Evolutionary conservation across 2,797 vertebrate species (phyloP), one percentile per base, ranked within the genome.

Genomic region (Cetoscarus ocellatus): DNA sequence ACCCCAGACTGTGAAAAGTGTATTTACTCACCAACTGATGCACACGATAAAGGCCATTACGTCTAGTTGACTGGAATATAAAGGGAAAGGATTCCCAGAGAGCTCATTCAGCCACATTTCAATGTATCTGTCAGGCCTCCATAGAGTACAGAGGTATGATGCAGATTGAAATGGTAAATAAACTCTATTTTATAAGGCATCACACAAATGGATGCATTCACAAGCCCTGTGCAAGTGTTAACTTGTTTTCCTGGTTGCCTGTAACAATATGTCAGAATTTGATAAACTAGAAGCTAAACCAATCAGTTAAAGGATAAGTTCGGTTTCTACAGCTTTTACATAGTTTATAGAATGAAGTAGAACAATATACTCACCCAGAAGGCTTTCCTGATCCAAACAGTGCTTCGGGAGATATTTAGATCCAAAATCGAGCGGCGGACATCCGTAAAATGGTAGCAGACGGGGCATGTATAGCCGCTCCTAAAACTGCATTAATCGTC

Each of bases 11-110:
- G 69, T 64, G 78, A 73, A 66, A 85, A 85, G 71, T 63, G 74
- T 82, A 67, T 87, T 91, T 74, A 81, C 78, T 58, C 34, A 43
- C 58, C 64, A 77, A 85, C 83, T 81, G 84, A 91, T 85, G 80
- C 79, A 75, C 82, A 79, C 83, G 91, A 90, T 86, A 89, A 87
- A 86, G 84, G 75, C 84, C 79, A 87, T 88, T 90, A 82, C 75
- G 76, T 82, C 57, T 53, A 67, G 70, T 73, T 77, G 81, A 77
- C 77, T 77, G 85, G 74, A 75, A 67, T 27, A 81, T 66, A 85
- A 88, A 85, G 17, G 65, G 39, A 83, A 63, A 70, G 45, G 12
- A 67, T 77, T 80, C 54, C 51, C 56, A 79, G 52, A 64, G 60
- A 61, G 72, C 52, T 15, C 60, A 77, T 85, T 80, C 70, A 72